phyloP scores from a whole-genome alignment of 37 sponge, comb jelly and placozoan genomes.

The Beroe forskalii region DNA sequence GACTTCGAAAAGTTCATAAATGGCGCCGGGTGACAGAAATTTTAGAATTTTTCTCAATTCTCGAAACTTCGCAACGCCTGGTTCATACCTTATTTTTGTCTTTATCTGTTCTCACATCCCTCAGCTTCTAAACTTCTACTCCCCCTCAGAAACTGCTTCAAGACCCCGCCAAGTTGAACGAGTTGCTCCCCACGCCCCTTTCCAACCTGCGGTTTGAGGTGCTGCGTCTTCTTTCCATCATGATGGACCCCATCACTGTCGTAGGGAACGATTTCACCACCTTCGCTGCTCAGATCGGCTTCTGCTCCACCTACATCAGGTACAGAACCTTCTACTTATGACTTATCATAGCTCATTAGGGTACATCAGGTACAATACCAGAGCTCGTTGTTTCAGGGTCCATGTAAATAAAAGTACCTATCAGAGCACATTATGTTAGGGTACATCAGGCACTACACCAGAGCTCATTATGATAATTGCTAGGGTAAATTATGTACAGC shows the following conservation, averaged over 20 bases:
- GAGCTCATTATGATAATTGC: too few relatives aligned
- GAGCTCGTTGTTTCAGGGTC: too few relatives aligned
- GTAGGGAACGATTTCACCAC: constrained; percentile 8
- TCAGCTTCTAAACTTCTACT: background rate
- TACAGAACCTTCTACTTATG: too few relatives aligned
- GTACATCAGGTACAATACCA: too few relatives aligned
- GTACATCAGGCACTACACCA: too few relatives aligned
- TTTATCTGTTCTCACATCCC: background rate
- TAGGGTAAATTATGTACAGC: too few relatives aligned
- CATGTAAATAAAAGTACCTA: background rate
- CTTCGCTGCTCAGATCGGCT: constrained; percentile 6
- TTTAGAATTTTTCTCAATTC: too few relatives aligned
- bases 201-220: background rate
- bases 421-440: too few relatives aligned
- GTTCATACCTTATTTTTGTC: background rate
- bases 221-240: background rate
- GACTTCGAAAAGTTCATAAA: too few relatives aligned
- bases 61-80: too few relatives aligned
- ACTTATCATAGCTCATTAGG: too few relatives aligned
- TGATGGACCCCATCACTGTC: background rate
- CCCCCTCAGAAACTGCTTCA: background rate
- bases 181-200: background rate
- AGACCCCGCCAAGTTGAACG: background rate
- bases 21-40: too few relatives aligned
- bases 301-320: background rate